Conservation (phyloP, 2,113 vertebrate genomes). For the Phodopus roborovskii region DNA sequence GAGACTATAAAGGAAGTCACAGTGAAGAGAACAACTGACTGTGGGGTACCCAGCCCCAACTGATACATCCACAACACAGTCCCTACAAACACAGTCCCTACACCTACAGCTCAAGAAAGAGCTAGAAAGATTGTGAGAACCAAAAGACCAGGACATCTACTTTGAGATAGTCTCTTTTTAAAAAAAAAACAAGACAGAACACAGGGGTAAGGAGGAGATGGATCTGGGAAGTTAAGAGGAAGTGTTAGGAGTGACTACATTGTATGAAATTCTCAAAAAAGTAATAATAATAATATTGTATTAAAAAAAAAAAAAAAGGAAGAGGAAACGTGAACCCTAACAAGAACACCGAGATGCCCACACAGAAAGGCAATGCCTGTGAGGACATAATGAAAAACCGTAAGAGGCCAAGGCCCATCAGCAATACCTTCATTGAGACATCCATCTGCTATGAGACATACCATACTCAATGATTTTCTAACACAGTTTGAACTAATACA, state of each 20-base stretch:
- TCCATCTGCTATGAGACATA: background rate
- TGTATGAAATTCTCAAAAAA: background rate
- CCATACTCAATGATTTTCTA: background rate
- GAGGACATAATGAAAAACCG: background rate
- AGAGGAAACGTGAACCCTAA: background rate
- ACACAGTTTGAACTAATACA: too few species aligned
- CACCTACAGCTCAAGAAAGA: background rate
- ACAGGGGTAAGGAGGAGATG: background rate
- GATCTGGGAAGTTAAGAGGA: background rate
- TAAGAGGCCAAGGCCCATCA: background rate
- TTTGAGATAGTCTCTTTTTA: background rate
- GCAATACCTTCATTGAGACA: background rate
- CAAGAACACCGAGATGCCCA: background rate
- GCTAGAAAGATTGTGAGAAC: background rate
- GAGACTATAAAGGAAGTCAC: background rate
- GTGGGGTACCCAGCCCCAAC: background rate
- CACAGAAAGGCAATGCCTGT: background rate
- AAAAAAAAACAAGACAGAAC: background rate
- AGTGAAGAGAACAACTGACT: background rate
- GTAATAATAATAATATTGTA: background rate
- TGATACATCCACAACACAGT: background rate
- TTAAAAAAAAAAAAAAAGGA: background rate
- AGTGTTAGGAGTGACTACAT: too few species aligned
- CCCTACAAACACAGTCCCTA: background rate
- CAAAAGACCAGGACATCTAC: background rate